Conservation (phyloP, 2,113 vertebrate species). For the Burhinus oedicnemus region DNA sequence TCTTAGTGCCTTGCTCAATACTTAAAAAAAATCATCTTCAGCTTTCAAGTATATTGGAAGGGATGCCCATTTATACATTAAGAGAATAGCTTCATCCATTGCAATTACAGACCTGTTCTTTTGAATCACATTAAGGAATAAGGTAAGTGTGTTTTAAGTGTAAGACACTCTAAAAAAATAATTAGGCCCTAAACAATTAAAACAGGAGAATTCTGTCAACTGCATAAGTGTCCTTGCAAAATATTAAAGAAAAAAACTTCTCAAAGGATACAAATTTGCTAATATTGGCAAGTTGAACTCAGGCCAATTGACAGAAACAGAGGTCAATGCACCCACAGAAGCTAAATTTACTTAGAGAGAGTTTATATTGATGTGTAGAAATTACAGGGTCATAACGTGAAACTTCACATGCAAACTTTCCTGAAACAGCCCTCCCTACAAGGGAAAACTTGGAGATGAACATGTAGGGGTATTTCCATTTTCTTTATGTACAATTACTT, state of each 20-base stretch:
- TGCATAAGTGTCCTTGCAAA: constrained; percentile 60
- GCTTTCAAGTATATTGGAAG: constrained; percentile 4
- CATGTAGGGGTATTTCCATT: constrained; percentile 66
- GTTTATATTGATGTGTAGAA: constrained; percentile 67
- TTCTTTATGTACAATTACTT: constrained; percentile 68
- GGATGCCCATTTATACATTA: constrained; percentile 27
- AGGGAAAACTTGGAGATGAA: constrained; percentile 67
- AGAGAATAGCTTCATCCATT: constrained; percentile 20
- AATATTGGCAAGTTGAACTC: constrained; percentile 83
- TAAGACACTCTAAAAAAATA: constrained; percentile 17
- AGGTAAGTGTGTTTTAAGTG: neutral
- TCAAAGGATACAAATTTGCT: constrained; percentile 74
- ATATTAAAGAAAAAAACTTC: constrained; percentile 40
- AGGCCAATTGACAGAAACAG: constrained; percentile 78
- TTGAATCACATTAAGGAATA: constrained; percentile 36
- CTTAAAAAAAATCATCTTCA: neutral
- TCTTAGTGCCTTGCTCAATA: constrained; percentile 27
- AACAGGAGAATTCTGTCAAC: constrained; percentile 38
- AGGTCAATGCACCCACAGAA: constrained; percentile 73
- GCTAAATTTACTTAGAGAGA: constrained; percentile 81
- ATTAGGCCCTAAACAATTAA: constrained; percentile 49
- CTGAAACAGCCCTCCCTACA: constrained; percentile 50
- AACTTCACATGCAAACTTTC: constrained; percentile 62
- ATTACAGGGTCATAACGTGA: constrained; percentile 52
- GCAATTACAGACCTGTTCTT: constrained; percentile 3